Conservation (phyloP, 2,888 invertebrate species). For the Agonopterix arenella region DNA sequence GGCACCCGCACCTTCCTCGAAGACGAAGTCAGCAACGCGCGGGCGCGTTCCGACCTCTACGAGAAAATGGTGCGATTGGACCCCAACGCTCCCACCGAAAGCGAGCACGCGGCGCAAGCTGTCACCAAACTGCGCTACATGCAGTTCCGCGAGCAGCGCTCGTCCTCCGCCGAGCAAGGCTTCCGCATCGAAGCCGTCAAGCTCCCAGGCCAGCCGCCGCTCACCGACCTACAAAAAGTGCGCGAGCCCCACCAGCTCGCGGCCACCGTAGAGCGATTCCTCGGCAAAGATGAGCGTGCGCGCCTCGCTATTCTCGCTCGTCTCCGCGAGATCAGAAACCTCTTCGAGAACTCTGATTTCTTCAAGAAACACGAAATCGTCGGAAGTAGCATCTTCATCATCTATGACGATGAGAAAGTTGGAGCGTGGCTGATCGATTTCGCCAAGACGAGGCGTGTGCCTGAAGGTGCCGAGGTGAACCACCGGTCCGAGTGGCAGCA, state of each 20-base stretch:
- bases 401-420: conserved; percentile 91
- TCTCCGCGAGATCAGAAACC: conserved; percentile 84
- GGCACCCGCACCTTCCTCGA: conserved; percentile 97
- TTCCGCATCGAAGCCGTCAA: conserved; percentile 98
- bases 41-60: conserved; percentile 91
- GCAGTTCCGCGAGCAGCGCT: conserved; percentile 95
- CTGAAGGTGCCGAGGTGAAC: conserved; percentile 81
- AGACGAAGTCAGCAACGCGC: conserved; percentile 93
- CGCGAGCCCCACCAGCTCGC: conserved; percentile 86
- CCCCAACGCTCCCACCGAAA: conserved; percentile 88
- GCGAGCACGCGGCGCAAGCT: conserved; percentile 88
- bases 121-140: conserved; percentile 98
- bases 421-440: conserved; percentile 99
- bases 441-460: conserved; percentile 91
- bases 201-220: conserved; percentile 87
- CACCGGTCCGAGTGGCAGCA: conserved; percentile 91
- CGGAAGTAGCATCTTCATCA: conserved; percentile 95
- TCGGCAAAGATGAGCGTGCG: conserved; percentile 80
- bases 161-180: conserved; percentile 94
- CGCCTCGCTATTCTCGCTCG: conserved; percentile 83
- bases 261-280: conserved; percentile 84
- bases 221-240: conserved; percentile 92
- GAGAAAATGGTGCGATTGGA: conserved; percentile 97
- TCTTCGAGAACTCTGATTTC: conserved; percentile 89
- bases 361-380: conserved; percentile 94